phyloP scores from a whole-genome alignment of 2,797 vertebrate species.

The Leucoraja ocellata region DNA sequence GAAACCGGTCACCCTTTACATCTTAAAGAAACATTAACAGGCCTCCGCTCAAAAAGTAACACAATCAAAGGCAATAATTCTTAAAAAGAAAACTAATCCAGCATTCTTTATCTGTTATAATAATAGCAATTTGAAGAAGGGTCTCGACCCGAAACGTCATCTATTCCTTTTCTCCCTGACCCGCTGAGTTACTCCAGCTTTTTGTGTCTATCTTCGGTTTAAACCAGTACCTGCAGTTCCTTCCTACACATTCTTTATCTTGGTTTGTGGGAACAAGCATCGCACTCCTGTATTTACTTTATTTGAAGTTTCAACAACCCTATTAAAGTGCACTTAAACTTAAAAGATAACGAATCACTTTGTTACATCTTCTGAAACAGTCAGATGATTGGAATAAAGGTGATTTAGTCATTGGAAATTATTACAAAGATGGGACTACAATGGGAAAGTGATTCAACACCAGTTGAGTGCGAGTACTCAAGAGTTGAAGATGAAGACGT shows the following conservation, averaged over 20 bases:
- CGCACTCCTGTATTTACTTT: neutral
- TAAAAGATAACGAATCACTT: neutral
- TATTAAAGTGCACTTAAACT: neutral
- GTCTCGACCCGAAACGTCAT: too few species aligned
- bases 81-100: neutral
- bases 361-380: neutral
- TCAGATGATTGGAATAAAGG: neutral
- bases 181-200: too few species aligned
- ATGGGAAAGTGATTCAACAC: neutral
- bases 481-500: neutral
- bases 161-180: too few species aligned
- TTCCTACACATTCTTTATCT: neutral
- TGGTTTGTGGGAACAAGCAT: too few species aligned
- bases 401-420: neutral
- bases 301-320: neutral
- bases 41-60: neutral
- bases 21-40: neutral
- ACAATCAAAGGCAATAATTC: neutral
- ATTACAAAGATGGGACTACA: neutral
- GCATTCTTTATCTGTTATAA: neutral
- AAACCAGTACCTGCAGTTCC: too few species aligned
- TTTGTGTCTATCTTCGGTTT: too few species aligned
- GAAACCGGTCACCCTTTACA: neutral
- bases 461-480: neutral
- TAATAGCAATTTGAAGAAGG: too few species aligned